A percentile compares a stretch with the other conserved stretches of the same genome.
phyloP scores from a whole-genome alignment of 2,797 vertebrate species.

The Acridotheres tristis region DNA sequence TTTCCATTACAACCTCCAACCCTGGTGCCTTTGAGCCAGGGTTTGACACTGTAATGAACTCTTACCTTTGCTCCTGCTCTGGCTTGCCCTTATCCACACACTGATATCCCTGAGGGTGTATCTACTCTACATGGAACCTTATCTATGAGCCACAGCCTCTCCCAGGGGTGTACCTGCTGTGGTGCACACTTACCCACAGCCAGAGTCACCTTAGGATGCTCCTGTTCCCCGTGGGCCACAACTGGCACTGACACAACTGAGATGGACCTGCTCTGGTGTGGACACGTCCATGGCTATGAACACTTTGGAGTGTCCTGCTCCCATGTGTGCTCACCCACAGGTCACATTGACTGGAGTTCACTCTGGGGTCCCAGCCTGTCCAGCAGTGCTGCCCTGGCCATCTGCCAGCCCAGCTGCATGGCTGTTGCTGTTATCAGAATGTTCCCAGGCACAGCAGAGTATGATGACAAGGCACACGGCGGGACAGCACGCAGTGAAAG shows the following conservation, averaged over 20 bases:
- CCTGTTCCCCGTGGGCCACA: not conserved
- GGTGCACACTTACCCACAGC: not conserved
- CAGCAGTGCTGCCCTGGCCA: not conserved
- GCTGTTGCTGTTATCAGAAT: not conserved
- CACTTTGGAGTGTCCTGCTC: accelerated
- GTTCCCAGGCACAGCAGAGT: not conserved
- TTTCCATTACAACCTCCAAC: not conserved
- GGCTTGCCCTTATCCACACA: not conserved
- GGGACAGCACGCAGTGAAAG: not conserved
- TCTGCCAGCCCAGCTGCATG: not conserved
- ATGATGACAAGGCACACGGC: not conserved
- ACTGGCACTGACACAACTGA: not conserved
- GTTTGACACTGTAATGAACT: not conserved
- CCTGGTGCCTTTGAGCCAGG: not conserved
- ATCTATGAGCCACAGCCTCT: not conserved
- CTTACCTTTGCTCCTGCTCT: not conserved
- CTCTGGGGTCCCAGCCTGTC: not conserved
- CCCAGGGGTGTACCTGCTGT: not conserved
- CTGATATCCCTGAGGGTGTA: not conserved
- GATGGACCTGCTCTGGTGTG: not conserved
- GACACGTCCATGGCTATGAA: accelerated
- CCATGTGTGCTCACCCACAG: not conserved
- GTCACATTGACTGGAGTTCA: accelerated
- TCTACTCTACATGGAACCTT: not conserved
- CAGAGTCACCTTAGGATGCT: not conserved